These are phyloP conservation scores for Cynopterus brachyotis DNA, from an alignment of 2,113 vertebrate genomes.

Conservation along the genomic window DNA sequence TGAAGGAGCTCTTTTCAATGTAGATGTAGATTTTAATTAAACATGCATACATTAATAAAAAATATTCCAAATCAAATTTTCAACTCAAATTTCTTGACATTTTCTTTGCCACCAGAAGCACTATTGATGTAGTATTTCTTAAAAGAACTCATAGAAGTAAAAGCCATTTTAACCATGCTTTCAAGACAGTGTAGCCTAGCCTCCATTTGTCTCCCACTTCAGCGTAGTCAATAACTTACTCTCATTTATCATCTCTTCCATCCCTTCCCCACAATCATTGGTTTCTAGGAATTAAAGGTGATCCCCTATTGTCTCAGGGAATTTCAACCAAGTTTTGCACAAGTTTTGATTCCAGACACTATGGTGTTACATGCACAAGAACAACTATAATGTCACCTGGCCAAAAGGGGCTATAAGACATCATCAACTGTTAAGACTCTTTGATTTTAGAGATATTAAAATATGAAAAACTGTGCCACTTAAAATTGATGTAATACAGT, in stretches of 20 bases:
- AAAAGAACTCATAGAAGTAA: conserved; percentile 29
- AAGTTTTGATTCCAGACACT: conserved; percentile 29
- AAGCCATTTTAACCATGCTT: neutral
- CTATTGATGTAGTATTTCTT: neutral
- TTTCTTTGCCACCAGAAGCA: neutral
- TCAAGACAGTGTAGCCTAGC: neutral
- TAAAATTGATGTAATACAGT: neutral
- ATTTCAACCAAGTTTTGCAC: neutral
- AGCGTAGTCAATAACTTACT: conserved; percentile 21
- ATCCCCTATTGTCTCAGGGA: neutral
- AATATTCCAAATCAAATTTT: conserved; percentile 19
- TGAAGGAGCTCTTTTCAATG: conserved; percentile 38
- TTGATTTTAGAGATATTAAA: conserved; percentile 24
- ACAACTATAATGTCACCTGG: neutral
- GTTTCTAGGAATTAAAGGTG: conserved; percentile 19
- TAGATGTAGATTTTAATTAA: conserved; percentile 44
- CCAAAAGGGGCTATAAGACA: neutral
- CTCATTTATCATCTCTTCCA: neutral
- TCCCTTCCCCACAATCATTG: neutral
- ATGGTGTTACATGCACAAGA: neutral
- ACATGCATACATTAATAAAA: neutral
- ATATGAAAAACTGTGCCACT: neutral
- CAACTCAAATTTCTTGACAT: conserved; percentile 7
- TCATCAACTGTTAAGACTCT: neutral
- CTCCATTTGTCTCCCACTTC: neutral